These are phyloP conservation scores for Turnix velox DNA, from an alignment of 2,113 vertebrate species.

Conservation along the genomic window DNA sequence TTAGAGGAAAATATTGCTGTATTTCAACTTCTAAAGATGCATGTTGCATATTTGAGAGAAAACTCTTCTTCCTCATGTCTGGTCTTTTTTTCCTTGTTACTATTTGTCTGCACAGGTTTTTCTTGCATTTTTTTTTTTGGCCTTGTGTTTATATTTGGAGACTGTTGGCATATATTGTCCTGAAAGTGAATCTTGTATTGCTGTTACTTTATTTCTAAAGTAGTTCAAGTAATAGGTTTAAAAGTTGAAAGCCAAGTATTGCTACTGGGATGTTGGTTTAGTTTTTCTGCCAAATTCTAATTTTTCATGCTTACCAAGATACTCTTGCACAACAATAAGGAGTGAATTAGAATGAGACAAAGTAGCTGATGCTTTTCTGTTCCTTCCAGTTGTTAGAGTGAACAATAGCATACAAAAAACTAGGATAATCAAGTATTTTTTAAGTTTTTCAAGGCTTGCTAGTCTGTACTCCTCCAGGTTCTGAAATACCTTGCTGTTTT, in stretches of 20 bases:
- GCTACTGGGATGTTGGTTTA: neutral
- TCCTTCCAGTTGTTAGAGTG: constrained; percentile 2
- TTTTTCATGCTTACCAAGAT: neutral
- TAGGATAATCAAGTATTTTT: neutral
- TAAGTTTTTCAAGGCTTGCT: neutral
- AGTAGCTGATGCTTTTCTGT: neutral
- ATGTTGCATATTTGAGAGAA: neutral
- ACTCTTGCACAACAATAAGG: constrained; percentile 13
- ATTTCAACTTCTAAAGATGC: neutral
- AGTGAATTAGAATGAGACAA: neutral
- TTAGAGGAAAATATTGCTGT: neutral
- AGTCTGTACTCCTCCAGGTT: neutral
- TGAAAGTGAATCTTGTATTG: neutral
- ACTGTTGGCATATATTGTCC: neutral
- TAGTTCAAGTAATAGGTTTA: neutral
- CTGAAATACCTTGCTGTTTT: neutral
- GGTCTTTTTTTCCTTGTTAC: neutral
- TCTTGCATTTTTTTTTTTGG: neutral
- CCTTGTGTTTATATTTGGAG: neutral
- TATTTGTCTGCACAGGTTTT: neutral
- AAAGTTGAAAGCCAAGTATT: neutral
- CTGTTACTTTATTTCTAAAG: neutral
- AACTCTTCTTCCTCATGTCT: neutral
- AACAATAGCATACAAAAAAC: neutral
- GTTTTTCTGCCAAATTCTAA: neutral